phyloP scores from a whole-genome alignment of 2,797 vertebrate species.

The Mastacembelus armatus region DNA sequence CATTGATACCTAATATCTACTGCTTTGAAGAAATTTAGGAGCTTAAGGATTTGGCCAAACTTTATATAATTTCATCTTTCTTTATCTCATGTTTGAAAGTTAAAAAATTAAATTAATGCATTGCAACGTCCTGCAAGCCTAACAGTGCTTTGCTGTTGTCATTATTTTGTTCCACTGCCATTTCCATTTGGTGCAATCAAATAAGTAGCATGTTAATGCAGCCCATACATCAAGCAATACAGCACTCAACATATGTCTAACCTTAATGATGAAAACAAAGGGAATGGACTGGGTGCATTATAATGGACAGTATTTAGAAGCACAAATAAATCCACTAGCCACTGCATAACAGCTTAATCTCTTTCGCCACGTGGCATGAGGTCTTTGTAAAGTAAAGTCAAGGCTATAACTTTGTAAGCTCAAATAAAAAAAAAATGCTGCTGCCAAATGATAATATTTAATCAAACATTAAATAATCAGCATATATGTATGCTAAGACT shows the following conservation, averaged over 20 bases:
- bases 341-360: conserved; percentile 18
- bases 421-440: too few species aligned
- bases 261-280: conserved; percentile 51
- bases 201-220: conserved; percentile 49
- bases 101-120: conserved; percentile 16
- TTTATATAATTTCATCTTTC: conserved; percentile 9
- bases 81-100: conserved; percentile 10
- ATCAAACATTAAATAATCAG: too few species aligned
- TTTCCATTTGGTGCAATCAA: conserved; percentile 45
- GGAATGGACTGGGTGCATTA: conserved; percentile 42
- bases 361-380: conserved; percentile 9
- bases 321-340: conserved; percentile 36
- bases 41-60: too few species aligned
- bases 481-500: too few species aligned
- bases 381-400: conserved; percentile 32
- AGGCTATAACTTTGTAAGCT: too few species aligned
- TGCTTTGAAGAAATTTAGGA: conserved; percentile 20
- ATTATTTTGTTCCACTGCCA: conserved; percentile 13
- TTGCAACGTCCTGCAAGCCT: conserved; percentile 8
- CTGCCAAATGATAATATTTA: too few species aligned
- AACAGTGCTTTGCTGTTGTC: conserved; percentile 25
- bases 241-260: conserved; percentile 47
- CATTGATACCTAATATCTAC: conserved; percentile 25
- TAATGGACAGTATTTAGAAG: conserved; percentile 22
- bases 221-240: conserved; percentile 53